phyloP scores from a whole-genome alignment of 1,140 invertebrate species.

The Trichogramma pretiosum region DNA sequence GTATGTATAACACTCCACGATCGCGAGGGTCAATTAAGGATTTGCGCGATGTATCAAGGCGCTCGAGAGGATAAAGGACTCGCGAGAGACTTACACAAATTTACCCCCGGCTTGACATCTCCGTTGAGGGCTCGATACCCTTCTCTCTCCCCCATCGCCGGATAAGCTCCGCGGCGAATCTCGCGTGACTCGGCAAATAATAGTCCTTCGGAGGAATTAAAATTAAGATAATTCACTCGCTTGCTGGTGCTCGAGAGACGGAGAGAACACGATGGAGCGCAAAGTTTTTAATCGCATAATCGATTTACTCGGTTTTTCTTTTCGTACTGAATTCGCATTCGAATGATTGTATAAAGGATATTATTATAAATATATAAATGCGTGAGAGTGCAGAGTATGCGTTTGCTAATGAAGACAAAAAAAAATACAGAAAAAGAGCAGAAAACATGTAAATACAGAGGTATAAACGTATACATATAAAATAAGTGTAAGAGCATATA shows the following conservation, averaged over 20 bases:
- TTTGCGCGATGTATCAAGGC: slow-evolving; percentile 38
- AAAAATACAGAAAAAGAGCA: slow-evolving; percentile 7
- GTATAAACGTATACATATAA: slow-evolving; percentile 15
- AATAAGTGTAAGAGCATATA: slow-evolving; percentile 12
- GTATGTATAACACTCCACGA: background rate
- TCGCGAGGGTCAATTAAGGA: slow-evolving; percentile 28
- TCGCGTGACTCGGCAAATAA: background rate
- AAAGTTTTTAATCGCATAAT: no score
- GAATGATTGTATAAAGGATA: no score
- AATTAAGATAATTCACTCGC: no score
- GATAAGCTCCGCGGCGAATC: background rate
- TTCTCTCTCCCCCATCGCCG: background rate
- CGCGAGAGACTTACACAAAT: slow-evolving; percentile 32
- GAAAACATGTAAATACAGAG: slow-evolving; percentile 15
- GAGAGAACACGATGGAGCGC: background rate
- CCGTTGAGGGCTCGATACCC: background rate
- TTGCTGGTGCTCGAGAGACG: background rate
- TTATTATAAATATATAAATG: no score
- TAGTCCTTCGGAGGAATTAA: no score
- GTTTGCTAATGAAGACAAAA: no score
- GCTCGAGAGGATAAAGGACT: slow-evolving; percentile 25
- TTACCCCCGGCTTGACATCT: slow-evolving; percentile 19
- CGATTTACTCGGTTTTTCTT: no score
- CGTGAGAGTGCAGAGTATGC: no score
- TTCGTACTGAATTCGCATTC: no score